phyloP scores from a whole-genome alignment of 2,888 invertebrate genomes.

The Blera fallax region DNA sequence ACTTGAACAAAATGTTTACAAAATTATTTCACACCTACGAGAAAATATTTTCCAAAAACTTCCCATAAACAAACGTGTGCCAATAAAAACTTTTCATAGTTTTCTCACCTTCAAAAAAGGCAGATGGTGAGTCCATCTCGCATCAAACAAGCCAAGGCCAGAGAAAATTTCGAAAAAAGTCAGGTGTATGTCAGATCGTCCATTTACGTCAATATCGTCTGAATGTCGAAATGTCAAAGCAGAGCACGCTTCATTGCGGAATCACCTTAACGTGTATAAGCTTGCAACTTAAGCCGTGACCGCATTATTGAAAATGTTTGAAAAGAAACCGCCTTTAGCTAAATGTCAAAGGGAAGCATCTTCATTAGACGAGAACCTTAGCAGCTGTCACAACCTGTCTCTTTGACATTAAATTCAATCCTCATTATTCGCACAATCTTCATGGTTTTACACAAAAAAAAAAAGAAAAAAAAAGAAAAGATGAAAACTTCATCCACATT shows the following conservation, averaged over 20 bases:
- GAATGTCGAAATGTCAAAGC: neutral
- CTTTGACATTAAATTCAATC: conserved; percentile 56
- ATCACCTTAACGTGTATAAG: neutral
- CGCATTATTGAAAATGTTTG: neutral
- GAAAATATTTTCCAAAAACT: neutral
- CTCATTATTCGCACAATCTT: conserved; percentile 49
- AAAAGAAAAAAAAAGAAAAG: neutral
- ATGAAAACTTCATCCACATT: neutral
- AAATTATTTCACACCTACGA: neutral
- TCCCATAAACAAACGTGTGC: neutral
- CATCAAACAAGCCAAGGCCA: neutral
- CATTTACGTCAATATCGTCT: neutral
- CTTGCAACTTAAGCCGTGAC: neutral
- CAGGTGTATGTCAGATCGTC: neutral
- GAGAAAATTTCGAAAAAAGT: neutral
- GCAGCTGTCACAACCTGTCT: conserved; percentile 33
- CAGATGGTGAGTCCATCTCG: neutral
- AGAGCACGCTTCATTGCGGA: neutral
- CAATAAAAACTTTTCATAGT: neutral
- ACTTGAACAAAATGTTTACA: neutral
- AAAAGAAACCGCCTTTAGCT: neutral
- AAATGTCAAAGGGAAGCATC: neutral
- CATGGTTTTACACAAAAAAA: neutral
- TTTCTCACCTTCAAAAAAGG: neutral
- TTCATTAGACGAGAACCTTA: conserved; percentile 28